A percentile compares a stretch with the other conserved stretches of the same genome.
Evolutionary conservation across 2,797 vertebrate genomes (phyloP).

Genomic region (Adrianichthys oophorus): DNA sequence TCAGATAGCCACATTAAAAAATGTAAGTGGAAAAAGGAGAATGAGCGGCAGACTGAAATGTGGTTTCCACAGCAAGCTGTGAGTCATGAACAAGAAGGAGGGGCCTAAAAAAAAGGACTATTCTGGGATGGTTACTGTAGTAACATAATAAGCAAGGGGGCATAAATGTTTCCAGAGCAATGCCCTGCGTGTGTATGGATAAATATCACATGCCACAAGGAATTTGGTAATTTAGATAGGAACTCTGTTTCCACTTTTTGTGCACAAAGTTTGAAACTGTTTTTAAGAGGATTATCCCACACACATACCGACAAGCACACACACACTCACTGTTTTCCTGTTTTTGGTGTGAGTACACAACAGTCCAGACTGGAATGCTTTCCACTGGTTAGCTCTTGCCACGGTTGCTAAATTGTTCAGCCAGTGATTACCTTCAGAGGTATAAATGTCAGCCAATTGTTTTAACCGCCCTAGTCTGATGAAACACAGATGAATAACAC

Average conservation of each 20-base stretch:
- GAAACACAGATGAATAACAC: background rate
- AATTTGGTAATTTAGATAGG: conserved; percentile 49
- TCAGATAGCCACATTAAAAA: conserved; percentile 62
- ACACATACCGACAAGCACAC: too few relatives aligned
- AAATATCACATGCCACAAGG: conserved; percentile 74
- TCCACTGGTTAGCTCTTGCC: conserved; percentile 52
- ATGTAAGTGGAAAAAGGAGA: conserved; percentile 68
- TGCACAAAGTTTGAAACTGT: conserved; percentile 25
- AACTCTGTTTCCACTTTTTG: conserved; percentile 32
- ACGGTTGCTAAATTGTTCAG: conserved; percentile 4
- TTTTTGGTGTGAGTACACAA: conserved; percentile 14
- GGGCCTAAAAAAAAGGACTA: conserved; percentile 69
- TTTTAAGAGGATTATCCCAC: conserved; percentile 3
- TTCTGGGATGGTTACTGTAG: conserved; percentile 84
- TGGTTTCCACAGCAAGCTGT: conserved; percentile 81
- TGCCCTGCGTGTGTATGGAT: conserved; percentile 70
- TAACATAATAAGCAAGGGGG: conserved; percentile 84
- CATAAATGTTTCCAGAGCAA: conserved; percentile 79
- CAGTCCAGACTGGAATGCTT: conserved; percentile 23
- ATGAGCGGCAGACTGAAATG: conserved; percentile 79
- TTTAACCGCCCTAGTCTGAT: conserved; percentile 8
- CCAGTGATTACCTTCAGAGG: conserved; percentile 13
- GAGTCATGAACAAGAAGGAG: conserved; percentile 82
- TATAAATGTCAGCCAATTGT: conserved; percentile 15
- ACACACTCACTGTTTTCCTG: background rate